phyloP scores from a whole-genome alignment of 2,797 vertebrate species.

The Epinephelus awoara region DNA sequence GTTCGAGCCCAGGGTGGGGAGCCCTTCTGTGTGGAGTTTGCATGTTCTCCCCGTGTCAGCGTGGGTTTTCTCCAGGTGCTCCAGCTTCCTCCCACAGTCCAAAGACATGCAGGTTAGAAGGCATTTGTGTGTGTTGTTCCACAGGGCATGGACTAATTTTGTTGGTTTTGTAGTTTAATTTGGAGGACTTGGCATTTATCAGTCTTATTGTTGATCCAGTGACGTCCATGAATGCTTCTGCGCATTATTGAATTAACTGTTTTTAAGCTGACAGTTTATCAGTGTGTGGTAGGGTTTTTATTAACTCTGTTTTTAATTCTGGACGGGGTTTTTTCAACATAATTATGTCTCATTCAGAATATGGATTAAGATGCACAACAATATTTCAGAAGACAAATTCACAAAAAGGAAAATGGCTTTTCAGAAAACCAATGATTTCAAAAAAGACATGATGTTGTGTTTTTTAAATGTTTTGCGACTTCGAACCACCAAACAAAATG shows the following conservation, averaged over 20 bases:
- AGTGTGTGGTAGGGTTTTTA: background rate
- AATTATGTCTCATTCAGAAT: background rate
- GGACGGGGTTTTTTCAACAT: background rate
- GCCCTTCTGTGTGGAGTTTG: too few species aligned
- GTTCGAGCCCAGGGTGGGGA: too few species aligned
- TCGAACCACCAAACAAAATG: background rate
- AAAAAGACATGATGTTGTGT: too few species aligned
- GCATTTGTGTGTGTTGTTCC: background rate
- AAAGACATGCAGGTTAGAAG: too few species aligned
- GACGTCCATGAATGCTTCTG: background rate
- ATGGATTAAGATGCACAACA: background rate
- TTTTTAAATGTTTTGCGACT: background rate
- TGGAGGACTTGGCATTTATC: background rate
- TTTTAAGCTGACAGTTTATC: background rate
- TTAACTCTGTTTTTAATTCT: background rate
- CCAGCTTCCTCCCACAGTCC: too few species aligned
- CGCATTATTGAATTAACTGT: background rate
- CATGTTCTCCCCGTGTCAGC: too few species aligned
- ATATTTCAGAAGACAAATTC: background rate
- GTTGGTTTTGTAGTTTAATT: background rate
- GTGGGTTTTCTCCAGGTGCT: too few species aligned
- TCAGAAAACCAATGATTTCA: too few species aligned
- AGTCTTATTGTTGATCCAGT: background rate
- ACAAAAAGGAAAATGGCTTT: too few species aligned
- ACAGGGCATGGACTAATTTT: background rate